Percentiles rank a stretch among this genome's conserved stretches.
These are phyloP conservation scores for Parauchenoglanis punctatus DNA, from an alignment of 2,797 vertebrate genomes.

Conservation along the genomic window DNA sequence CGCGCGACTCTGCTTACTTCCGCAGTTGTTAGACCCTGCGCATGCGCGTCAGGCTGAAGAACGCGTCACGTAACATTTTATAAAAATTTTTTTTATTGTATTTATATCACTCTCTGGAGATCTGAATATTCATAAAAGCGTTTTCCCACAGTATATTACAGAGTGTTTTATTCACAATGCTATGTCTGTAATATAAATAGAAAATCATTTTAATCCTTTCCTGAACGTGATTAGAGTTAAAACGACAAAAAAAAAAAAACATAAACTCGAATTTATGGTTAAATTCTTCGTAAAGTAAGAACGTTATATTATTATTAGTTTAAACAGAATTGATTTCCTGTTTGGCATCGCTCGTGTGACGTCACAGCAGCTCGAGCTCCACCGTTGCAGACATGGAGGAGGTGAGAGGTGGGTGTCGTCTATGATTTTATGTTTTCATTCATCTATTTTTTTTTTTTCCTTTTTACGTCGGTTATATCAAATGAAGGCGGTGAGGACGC, in stretches of 20 bases:
- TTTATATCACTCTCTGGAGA: neutral
- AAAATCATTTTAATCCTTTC: neutral
- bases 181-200: neutral
- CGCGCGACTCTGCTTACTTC: constrained; percentile 62
- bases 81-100: neutral
- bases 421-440: constrained; percentile 39
- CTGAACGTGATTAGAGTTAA: neutral
- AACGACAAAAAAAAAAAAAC: no score
- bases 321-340: neutral
- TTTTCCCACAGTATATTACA: neutral
- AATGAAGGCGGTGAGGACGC: neutral
- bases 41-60: constrained; percentile 57
- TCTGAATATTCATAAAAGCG: neutral
- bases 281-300: neutral
- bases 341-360: constrained; percentile 48
- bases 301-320: neutral
- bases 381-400: constrained; percentile 76
- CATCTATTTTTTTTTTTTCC: neutral
- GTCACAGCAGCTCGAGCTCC: constrained; percentile 58
- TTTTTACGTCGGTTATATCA: neutral
- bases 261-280: neutral
- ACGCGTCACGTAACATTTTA: constrained; percentile 23
- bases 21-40: constrained; percentile 59
- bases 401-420: constrained; percentile 74
- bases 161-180: neutral